Evolutionary conservation across 2,888 invertebrate species (phyloP), one percentile per base, ranked within the genome.

Genomic region (Carcina quercana): DNA sequence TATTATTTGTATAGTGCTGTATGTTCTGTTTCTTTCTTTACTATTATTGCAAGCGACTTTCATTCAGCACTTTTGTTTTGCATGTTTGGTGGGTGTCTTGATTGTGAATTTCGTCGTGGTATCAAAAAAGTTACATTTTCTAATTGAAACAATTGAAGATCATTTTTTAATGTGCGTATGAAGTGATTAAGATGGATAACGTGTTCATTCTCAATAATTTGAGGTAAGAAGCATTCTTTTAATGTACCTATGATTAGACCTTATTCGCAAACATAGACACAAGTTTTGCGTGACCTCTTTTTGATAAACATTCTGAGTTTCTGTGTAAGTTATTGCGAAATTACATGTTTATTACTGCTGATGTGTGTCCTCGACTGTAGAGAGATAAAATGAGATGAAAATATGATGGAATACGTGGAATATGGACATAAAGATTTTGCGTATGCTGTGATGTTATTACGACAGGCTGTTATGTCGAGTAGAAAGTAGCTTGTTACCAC

Each of bases 191-290:
- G 34, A 80, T 80, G 80, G 79, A 80, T 54, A 79, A 71, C 53
- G 59, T 62, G 19, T 64, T 62, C 43, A 70, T 80, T 43, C 53
- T 80, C 19, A 76, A 80, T 38, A 79, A 78, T 53, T 54, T 78
- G 43, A 61, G 74, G 82, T 80, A 65, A 68, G 60, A 29, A 12
- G 10, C 26, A 25, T 27, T 13, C 21, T 21, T 30, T 25, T 25
- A 8, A 28, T 28, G 29, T 22, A 28, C 26, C 29, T 20, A 32
- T 13, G 35, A 26, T 29, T 37, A 31, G 29, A 35, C 32, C 41
- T 31, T 38, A 13, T 40, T 28, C 33, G 39, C 32, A 31, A 36
- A 45, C 45, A 43, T 48, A 43, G 40, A 35, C 43, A 46, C 40
- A 32, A 43, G 34, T 36, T 38, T 30, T 54, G 56, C 52, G 11